Evolutionary conservation across 2,797 vertebrate species (phyloP).

Genomic region (Bucorvus abyssinicus): DNA sequence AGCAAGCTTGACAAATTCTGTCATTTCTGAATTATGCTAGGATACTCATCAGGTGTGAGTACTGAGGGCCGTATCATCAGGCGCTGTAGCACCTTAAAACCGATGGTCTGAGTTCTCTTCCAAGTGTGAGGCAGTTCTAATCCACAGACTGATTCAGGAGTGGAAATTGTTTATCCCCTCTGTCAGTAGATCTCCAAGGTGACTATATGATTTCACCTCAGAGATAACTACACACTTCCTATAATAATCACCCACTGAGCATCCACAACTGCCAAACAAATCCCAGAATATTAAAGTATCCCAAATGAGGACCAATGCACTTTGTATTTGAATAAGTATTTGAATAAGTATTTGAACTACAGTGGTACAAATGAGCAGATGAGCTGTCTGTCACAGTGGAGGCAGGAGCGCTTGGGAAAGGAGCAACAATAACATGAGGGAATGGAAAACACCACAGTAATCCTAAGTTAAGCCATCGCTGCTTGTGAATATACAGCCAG

Average conservation of each 20-base stretch:
- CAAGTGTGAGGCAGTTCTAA: background rate
- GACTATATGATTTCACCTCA: background rate
- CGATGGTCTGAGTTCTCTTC: rapidly evolving
- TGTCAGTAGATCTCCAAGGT: background rate
- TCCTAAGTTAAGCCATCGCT: background rate
- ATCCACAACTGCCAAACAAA: background rate
- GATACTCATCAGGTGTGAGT: background rate
- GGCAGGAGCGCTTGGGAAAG: background rate
- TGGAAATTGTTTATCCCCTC: background rate
- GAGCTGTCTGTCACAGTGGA: background rate
- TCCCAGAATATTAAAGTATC: background rate
- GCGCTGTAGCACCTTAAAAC: background rate
- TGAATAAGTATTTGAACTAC: background rate
- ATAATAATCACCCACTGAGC: background rate
- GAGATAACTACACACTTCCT: background rate
- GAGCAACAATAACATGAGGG: background rate
- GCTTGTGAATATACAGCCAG: background rate
- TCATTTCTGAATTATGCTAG: background rate
- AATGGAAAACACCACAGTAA: background rate
- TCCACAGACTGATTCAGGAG: background rate
- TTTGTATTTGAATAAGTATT: too few species aligned
- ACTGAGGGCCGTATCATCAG: background rate
- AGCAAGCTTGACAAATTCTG: background rate
- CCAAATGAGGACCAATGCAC: background rate
- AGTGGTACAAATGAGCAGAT: background rate